Evolutionary conservation across 2,797 vertebrate genomes (phyloP).

Genomic region (Bovichtus diacanthus): DNA sequence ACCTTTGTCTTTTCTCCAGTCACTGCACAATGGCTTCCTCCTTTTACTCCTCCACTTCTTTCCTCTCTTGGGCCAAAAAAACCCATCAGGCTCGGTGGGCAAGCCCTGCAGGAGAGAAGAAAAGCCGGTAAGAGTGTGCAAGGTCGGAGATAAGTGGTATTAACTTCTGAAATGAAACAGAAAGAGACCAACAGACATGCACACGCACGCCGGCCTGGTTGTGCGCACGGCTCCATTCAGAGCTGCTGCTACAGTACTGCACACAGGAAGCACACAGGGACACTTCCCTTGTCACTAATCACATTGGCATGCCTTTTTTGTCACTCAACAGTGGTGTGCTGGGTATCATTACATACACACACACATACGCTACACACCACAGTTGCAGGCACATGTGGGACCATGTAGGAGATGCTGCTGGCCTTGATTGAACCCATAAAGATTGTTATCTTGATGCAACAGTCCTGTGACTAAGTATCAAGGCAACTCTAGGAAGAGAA

Average conservation of each 20-base stretch:
- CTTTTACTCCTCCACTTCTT: constrained; percentile 8
- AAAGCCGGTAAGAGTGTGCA: constrained; percentile 42
- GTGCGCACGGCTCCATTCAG: constrained; percentile 31
- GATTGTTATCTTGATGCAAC: constrained; percentile 33
- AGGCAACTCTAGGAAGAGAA: neutral
- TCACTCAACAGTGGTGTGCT: constrained; percentile 73
- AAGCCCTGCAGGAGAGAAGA: constrained; percentile 40
- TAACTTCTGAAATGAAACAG: constrained; percentile 60
- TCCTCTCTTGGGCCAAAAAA: constrained; percentile 28
- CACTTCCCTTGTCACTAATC: constrained; percentile 77
- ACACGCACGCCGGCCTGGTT: neutral
- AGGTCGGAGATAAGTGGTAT: constrained; percentile 72
- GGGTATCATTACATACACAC: constrained; percentile 64
- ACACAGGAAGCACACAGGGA: constrained; percentile 49
- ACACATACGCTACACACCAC: constrained; percentile 7
- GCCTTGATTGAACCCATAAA: constrained; percentile 38
- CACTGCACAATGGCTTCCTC: neutral
- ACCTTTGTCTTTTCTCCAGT: constrained; percentile 26
- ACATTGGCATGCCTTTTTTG: constrained; percentile 77
- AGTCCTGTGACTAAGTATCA: neutral
- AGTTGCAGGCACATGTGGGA: constrained; percentile 25
- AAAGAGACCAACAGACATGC: constrained; percentile 46
- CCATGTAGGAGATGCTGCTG: constrained; percentile 11
- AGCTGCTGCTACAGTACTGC: constrained; percentile 36
- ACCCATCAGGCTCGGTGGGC: constrained; percentile 12